Conservation (phyloP, 2,888 invertebrate genomes). For the Sipha maydis region DNA sequence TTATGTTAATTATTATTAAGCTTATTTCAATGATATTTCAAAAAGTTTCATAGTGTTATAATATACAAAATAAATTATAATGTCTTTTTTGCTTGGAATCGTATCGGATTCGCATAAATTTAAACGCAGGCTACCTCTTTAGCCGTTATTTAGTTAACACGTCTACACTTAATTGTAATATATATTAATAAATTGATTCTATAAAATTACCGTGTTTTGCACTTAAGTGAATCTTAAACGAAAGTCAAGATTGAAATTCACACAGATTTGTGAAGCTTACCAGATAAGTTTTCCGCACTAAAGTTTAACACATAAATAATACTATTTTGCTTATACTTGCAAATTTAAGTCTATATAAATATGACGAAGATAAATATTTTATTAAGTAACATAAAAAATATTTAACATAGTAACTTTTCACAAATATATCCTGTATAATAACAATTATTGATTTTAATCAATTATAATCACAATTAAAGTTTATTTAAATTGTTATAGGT, state of each 20-base stretch:
- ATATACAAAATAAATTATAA: background rate
- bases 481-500: too few relatives aligned
- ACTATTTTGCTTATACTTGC: background rate
- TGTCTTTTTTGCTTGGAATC: background rate
- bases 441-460: too few relatives aligned
- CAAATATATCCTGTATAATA: too few relatives aligned
- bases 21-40: background rate
- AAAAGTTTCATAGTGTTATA: background rate
- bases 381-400: background rate
- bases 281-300: background rate
- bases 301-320: background rate
- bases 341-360: background rate
- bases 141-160: background rate
- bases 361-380: background rate
- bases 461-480: too few relatives aligned
- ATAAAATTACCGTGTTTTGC: background rate
- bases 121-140: background rate
- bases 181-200: background rate
- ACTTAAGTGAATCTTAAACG: background rate
- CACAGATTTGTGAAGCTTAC: background rate
- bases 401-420: too few relatives aligned
- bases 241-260: background rate
- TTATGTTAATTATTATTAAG: constrained; percentile 23
- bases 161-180: background rate
- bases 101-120: constrained; percentile 10